phyloP scores from a whole-genome alignment of 92 coral and sea anemone genomes.

The Pocillopora meandrina region DNA sequence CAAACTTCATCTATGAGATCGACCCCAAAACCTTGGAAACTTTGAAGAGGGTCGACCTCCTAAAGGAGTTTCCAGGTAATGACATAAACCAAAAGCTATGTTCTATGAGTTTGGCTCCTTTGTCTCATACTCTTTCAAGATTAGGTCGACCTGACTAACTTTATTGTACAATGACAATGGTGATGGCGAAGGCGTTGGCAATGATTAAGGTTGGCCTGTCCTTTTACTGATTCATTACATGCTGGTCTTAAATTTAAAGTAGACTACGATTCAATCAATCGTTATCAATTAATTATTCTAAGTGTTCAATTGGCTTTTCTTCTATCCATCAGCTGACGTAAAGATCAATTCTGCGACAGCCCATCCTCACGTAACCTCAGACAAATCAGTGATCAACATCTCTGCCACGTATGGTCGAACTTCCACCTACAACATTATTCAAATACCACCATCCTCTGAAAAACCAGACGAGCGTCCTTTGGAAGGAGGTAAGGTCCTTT shows the following conservation, averaged over 20 bases:
- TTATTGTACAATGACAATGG: too few relatives aligned
- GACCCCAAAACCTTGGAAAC: slow-evolving; percentile 71
- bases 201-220: too few relatives aligned
- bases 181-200: too few relatives aligned
- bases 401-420: slow-evolving; percentile 42
- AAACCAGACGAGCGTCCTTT: slow-evolving; percentile 51
- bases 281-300: too few relatives aligned
- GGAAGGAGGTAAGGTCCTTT: slow-evolving; percentile 69
- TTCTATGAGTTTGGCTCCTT: not conserved
- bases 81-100: not conserved
- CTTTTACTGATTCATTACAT: too few relatives aligned
- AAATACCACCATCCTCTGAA: slow-evolving; percentile 62
- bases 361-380: slow-evolving; percentile 79
- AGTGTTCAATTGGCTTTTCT: not conserved
- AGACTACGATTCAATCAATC: too few relatives aligned
- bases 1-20: slow-evolving; percentile 65
- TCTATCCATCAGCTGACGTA: slow-evolving; percentile 34
- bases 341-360: slow-evolving; percentile 57
- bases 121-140: not conserved
- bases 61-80: slow-evolving; percentile 72
- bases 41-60: slow-evolving; percentile 46
- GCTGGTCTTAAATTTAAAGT: too few relatives aligned
- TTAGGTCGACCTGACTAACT: too few relatives aligned
- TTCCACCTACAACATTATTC: slow-evolving; percentile 50
- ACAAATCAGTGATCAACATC: slow-evolving; percentile 73